Base-by-base conservation (phyloP, 2,797 vertebrate genomes). In the Rhadinocentrus ornatus region DNA sequence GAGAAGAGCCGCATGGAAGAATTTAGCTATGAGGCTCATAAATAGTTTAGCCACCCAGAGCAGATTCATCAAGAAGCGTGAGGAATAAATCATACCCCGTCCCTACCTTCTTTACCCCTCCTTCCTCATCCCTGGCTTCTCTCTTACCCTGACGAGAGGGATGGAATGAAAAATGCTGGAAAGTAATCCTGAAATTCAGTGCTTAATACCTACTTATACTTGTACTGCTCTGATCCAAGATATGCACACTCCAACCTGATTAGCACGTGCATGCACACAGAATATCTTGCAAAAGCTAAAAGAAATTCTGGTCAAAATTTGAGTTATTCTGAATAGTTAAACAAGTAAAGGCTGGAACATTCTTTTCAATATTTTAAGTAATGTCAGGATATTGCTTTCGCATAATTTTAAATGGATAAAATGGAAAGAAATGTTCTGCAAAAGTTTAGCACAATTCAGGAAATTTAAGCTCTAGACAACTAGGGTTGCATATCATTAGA, bases 11-110 rank as follows among this genome's bases (percentile, higher is more conserved):
- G 90, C 89, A 89, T 91, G 91, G 84, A 86, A 88, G 88, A 92
- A 91, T 92, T 88, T 90, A 78, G 88, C 91, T 89, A 77, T 84
- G 89, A 91, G 87, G 88, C 91, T 92, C 92, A 93, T 93, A 93
- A 93, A 93, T 93, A 93, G 90, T 93, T 93, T 92, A 93, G 86
- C 88, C 91, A 91, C 87, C 90, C 88, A 89, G 88, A 92, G 91
- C 88, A 93, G 91, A 92, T 92, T 92, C 90, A 92, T 93, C 91
- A 93, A 91, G 91, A 90, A 84, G 88, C 62, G 63, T 88, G 74
- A 91, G 89, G 88, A 88, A 92, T 92, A 88, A 92, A 93, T 91
- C 90, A 88, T 88, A 87, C 77, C 80, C 82, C 69, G 67, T 73
- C 75, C 69, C 74, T 75, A 74, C 71, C 72, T 78, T 74, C 61